Evolutionary conservation across 2,888 invertebrate genomes (phyloP).

Genomic region (Magallana nippona): DNA sequence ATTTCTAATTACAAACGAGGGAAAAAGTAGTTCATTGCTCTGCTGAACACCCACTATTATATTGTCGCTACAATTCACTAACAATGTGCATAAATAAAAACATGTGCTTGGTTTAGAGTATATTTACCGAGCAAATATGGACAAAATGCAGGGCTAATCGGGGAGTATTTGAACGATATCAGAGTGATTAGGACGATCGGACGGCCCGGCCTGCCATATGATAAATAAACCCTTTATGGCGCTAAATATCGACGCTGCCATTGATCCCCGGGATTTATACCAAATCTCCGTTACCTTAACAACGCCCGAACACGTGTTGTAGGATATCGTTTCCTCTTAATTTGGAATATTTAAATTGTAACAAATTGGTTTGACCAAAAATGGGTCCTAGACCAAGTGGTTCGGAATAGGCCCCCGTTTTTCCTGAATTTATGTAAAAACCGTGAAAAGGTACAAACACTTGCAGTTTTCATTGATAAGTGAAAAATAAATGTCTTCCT

Average conservation of each 20-base stretch:
- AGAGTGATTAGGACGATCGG: slow-evolving; percentile 35
- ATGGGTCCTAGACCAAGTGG: not conserved
- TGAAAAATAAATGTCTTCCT: too few relatives aligned
- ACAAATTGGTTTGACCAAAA: not conserved
- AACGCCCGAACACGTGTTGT: slow-evolving; percentile 33
- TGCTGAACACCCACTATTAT: not conserved
- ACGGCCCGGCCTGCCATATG: slow-evolving; percentile 32
- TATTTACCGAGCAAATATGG: slow-evolving; percentile 38
- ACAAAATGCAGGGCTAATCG: slow-evolving; percentile 32
- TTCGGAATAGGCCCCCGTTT: not conserved
- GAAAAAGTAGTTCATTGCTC: not conserved
- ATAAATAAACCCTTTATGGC: slow-evolving; percentile 40
- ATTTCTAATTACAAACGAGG: too few relatives aligned
- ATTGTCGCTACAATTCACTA: slow-evolving; percentile 19
- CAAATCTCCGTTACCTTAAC: slow-evolving; percentile 33
- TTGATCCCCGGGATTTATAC: slow-evolving; percentile 19
- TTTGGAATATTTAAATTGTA: not conserved
- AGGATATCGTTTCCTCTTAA: not conserved
- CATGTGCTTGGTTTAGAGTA: slow-evolving; percentile 30
- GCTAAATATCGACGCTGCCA: slow-evolving; percentile 31
- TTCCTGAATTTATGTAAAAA: too few relatives aligned
- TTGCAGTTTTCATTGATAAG: too few relatives aligned
- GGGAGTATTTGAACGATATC: slow-evolving; percentile 35
- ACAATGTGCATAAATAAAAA: slow-evolving; percentile 30
- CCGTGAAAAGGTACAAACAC: too few relatives aligned